These are phyloP conservation scores for Sphenodon punctatus DNA, from an alignment of 2,797 vertebrate species.

Conservation along the genomic window DNA sequence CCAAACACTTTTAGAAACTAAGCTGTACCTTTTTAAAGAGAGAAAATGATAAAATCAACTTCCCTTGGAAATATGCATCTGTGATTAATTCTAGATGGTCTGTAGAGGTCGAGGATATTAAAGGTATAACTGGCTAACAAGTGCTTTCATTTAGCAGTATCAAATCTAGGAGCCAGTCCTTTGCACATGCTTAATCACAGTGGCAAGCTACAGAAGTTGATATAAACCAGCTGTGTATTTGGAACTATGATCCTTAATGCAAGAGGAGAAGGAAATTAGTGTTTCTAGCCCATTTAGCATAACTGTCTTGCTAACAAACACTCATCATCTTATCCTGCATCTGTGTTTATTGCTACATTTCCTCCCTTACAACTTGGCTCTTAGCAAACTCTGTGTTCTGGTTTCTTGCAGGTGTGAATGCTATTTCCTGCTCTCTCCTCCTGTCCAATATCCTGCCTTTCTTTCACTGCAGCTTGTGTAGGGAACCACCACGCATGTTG, in stretches of 20 bases:
- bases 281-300: background rate
- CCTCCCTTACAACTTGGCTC: constrained; percentile 17
- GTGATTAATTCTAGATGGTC: background rate
- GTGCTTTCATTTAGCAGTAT: background rate
- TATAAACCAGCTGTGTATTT: background rate
- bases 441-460: constrained; percentile 63
- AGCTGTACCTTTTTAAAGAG: background rate
- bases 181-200: background rate
- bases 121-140: background rate
- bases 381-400: constrained; percentile 55
- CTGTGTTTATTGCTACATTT: background rate
- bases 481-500: constrained; percentile 52
- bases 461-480: constrained; percentile 57
- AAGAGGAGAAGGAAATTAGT: background rate
- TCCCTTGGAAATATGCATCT: background rate
- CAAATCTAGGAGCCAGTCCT: background rate
- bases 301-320: background rate
- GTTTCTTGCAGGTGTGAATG: constrained; percentile 72
- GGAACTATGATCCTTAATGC: background rate
- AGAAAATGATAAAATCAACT: background rate
- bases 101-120: background rate
- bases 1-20: background rate
- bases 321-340: background rate
- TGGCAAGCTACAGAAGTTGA: background rate
- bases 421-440: constrained; percentile 67